Evolutionary conservation across 2,113 vertebrate genomes (phyloP).

Genomic region (Paralichthys olivaceus): DNA sequence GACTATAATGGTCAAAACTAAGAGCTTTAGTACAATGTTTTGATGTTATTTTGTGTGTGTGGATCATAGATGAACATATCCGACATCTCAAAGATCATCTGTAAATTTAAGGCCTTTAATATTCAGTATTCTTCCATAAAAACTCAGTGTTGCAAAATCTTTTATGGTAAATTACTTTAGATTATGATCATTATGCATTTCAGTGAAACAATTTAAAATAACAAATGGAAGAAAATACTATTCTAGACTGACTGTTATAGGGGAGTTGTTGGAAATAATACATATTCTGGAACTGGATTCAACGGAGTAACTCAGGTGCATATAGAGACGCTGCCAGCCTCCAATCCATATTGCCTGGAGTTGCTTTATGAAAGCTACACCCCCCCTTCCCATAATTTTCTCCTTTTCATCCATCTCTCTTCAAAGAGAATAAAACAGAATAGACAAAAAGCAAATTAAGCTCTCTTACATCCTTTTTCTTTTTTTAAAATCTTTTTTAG

Average conservation of each 20-base stretch:
- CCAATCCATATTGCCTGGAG: constrained; percentile 25
- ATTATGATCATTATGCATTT: background rate
- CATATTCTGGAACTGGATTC: constrained; percentile 1
- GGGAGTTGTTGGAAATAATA: background rate
- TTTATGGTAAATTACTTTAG: background rate
- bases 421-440: constrained; percentile 60
- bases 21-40: too few species aligned
- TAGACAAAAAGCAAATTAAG: constrained; percentile 40
- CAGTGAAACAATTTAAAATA: background rate
- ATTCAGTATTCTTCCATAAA: too few species aligned
- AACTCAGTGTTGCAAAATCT: too few species aligned
- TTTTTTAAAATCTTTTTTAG: constrained; percentile 4
- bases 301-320: background rate
- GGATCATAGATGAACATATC: too few species aligned
- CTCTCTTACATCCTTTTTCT: constrained; percentile 15
- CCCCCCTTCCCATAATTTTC: background rate
- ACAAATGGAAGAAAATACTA: background rate
- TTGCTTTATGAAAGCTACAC: constrained; percentile 35
- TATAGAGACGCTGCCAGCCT: constrained; percentile 6
- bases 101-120: too few species aligned
- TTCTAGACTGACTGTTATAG: background rate
- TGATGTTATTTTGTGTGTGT: too few species aligned
- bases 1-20: too few species aligned
- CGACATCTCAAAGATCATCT: too few species aligned
- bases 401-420: constrained; percentile 39